phyloP scores from a whole-genome alignment of 2,797 vertebrate genomes.

The Myoxocephalus aenaeus region DNA sequence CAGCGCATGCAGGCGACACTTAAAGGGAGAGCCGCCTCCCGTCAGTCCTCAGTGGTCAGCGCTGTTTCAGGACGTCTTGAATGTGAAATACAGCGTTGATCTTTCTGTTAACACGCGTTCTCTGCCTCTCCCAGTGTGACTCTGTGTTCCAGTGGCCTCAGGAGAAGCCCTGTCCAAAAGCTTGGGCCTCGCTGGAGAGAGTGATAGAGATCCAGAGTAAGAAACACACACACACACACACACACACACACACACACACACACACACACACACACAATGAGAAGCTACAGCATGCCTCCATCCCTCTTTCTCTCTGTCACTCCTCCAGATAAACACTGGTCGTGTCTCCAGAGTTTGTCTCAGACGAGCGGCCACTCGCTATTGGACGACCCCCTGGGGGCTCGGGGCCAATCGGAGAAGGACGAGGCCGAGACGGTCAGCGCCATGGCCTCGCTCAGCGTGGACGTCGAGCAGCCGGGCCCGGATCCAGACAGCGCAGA shows the following conservation, averaged over 20 bases:
- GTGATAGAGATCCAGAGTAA: slow-evolving; percentile 97
- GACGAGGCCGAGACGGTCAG: slow-evolving; percentile 94
- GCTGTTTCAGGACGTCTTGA: neutral
- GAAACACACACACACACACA: slow-evolving; percentile 44
- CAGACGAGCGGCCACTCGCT: slow-evolving; percentile 85
- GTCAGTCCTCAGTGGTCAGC: neutral
- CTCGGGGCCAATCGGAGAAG: slow-evolving; percentile 81
- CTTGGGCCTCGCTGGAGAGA: slow-evolving; percentile 91
- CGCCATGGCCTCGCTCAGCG: slow-evolving; percentile 94
- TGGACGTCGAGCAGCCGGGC: slow-evolving; percentile 87
- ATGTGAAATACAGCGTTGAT: neutral
- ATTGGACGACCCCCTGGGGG: slow-evolving; percentile 81
- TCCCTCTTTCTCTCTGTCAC: neutral
- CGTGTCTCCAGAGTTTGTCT: slow-evolving; percentile 86
- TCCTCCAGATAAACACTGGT: slow-evolving; percentile 91
- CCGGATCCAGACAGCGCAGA: slow-evolving; percentile 62
- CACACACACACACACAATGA: too few relatives aligned
- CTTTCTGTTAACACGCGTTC: neutral
- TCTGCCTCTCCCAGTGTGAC: slow-evolving; percentile 83
- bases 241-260: slow-evolving; percentile 12
- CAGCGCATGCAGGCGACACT: neutral
- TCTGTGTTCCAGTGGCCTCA: slow-evolving; percentile 86
- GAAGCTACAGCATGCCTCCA: neutral
- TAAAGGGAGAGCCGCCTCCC: neutral
- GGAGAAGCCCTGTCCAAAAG: slow-evolving; percentile 92